Conservation (phyloP, 2,113 vertebrate species). For the Salvator merianae region DNA sequence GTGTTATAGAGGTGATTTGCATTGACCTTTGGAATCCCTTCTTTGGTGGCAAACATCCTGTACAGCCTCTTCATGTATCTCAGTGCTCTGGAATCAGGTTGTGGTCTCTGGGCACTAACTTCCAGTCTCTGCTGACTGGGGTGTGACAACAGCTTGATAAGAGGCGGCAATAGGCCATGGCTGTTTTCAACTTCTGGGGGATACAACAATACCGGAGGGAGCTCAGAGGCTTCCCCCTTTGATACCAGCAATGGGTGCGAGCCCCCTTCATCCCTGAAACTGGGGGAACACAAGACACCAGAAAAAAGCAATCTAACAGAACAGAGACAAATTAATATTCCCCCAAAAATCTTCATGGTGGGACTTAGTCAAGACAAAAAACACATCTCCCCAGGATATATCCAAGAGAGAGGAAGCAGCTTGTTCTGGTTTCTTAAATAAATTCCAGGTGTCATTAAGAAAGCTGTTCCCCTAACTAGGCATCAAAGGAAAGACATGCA, state of each 20-base stretch:
- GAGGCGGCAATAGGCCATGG: constrained; percentile 71
- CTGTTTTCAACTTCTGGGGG: not conserved
- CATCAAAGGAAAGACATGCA: constrained; percentile 42
- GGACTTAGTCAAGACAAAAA: constrained; percentile 7
- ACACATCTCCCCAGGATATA: constrained; percentile 17
- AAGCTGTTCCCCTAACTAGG: constrained; percentile 50
- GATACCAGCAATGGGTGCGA: constrained; percentile 25
- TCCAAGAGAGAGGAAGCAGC: not conserved
- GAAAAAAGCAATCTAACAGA: constrained; percentile 53
- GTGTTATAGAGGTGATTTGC: constrained; percentile 84
- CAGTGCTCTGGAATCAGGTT: constrained; percentile 84
- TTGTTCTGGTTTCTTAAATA: constrained; percentile 62
- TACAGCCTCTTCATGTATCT: constrained; percentile 90
- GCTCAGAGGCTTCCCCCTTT: fast-evolving
- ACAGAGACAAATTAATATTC: constrained; percentile 61
- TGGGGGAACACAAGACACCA: constrained; percentile 38
- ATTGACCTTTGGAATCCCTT: constrained; percentile 77
- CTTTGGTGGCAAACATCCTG: constrained; percentile 80
- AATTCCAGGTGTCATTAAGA: constrained; percentile 56
- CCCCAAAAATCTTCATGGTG: constrained; percentile 64
- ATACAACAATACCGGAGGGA: not conserved
- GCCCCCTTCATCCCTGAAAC: constrained; percentile 25
- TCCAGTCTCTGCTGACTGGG: constrained; percentile 61
- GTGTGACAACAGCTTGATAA: constrained; percentile 82
- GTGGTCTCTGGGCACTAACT: constrained; percentile 54